Conservation (phyloP, 2,888 invertebrate species). For the Tipula lateralis region DNA sequence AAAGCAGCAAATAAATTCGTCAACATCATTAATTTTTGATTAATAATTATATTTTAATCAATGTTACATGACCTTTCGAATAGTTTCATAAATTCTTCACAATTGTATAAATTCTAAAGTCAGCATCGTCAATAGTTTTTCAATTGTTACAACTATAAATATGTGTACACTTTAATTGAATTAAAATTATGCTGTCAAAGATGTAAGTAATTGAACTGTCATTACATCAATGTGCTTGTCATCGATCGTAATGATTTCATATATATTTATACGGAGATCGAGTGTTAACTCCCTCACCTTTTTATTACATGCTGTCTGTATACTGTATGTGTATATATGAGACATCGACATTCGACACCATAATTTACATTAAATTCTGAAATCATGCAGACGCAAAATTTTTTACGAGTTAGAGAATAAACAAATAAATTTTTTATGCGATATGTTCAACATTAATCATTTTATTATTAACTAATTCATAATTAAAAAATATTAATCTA, state of each 20-base stretch:
- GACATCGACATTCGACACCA: neutral
- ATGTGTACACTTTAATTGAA: neutral
- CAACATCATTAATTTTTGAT: neutral
- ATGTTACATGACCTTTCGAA: conserved; percentile 9
- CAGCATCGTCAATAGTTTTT: neutral
- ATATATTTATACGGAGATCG: neutral
- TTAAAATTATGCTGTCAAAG: neutral
- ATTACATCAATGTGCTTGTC: neutral
- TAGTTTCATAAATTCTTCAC: neutral
- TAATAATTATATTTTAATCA: neutral
- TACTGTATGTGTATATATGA: no score
- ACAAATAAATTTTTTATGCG: neutral
- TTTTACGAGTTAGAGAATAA: neutral
- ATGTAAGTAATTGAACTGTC: no score
- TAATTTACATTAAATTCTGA: neutral
- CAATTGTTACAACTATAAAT: neutral
- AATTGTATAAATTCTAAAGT: neutral
- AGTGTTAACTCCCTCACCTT: neutral
- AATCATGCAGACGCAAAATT: neutral
- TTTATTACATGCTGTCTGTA: no score
- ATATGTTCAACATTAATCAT: neutral
- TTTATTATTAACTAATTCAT: neutral
- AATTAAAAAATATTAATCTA: neutral
- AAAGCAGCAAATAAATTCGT: neutral
- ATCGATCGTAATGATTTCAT: neutral